Conservation (phyloP, 2,113 vertebrate species). For the Salvelinus sp. region DNA sequence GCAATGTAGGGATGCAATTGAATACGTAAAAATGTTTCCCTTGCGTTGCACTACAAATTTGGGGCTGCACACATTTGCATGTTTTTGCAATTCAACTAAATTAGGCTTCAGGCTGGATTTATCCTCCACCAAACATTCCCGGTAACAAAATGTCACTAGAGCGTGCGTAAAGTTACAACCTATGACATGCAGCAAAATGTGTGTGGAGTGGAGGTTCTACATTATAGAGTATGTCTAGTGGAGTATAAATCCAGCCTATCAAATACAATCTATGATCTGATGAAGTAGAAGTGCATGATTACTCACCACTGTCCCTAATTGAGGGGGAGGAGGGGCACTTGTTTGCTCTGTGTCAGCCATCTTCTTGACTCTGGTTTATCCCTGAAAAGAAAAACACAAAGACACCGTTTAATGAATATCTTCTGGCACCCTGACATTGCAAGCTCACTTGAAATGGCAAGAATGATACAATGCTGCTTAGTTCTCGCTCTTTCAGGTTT, state of each 20-base stretch:
- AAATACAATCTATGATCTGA: background rate
- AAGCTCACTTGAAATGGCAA: background rate
- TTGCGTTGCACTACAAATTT: too few relatives aligned
- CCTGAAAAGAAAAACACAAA: constrained; percentile 24
- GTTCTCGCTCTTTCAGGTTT: too few relatives aligned
- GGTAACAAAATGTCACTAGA: too few relatives aligned
- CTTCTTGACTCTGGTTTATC: constrained; percentile 36
- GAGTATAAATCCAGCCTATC: background rate
- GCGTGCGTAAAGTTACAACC: too few relatives aligned
- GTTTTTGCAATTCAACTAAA: too few relatives aligned
- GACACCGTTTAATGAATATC: background rate
- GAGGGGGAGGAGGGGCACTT: constrained; percentile 51
- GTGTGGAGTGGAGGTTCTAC: background rate
- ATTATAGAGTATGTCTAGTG: background rate
- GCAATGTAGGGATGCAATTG: too few relatives aligned
- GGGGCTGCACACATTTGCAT: too few relatives aligned
- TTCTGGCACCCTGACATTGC: background rate
- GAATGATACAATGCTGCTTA: background rate
- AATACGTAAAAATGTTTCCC: too few relatives aligned
- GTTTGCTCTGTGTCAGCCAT: constrained; percentile 74
- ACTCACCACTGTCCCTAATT: constrained; percentile 68
- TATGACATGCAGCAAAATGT: too few relatives aligned
- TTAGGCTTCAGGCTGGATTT: too few relatives aligned
- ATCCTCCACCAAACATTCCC: too few relatives aligned
- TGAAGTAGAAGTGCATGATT: background rate